phyloP scores from a whole-genome alignment of 2,113 vertebrate species.

The Micronycteris hirsuta region DNA sequence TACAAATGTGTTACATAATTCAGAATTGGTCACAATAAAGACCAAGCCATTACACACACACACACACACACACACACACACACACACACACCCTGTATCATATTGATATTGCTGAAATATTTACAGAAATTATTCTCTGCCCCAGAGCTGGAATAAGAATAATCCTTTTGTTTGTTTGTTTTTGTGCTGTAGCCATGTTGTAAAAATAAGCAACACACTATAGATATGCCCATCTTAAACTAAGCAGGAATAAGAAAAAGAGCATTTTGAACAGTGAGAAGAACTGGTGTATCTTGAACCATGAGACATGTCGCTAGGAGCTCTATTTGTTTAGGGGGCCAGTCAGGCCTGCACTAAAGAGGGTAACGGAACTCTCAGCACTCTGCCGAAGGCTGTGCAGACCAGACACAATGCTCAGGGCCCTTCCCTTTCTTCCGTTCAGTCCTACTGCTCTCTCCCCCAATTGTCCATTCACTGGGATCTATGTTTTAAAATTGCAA shows the following conservation, averaged over 20 bases:
- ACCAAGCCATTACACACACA: no score
- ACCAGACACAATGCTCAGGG: accelerated
- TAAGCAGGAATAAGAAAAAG: neutral
- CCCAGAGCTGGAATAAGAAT: neutral
- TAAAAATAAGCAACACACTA: neutral
- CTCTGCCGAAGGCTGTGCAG: neutral
- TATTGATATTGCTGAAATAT: neutral
- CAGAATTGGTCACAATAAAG: neutral
- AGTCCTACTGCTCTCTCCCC: neutral
- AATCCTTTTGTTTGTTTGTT: neutral
- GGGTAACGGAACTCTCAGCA: accelerated
- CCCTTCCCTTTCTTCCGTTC: neutral
- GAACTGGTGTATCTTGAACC: neutral
- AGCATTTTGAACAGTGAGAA: neutral
- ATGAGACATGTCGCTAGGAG: neutral
- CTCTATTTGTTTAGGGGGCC: neutral
- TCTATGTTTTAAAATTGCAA: neutral
- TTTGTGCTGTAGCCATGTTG: neutral
- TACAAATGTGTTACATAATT: neutral
- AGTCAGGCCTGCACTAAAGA: neutral
- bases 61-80: no score
- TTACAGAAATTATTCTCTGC: neutral
- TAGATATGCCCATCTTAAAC: neutral
- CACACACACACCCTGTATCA: no score
- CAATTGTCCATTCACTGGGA: neutral